Conservation (phyloP, 92 coral and sea anemone genomes). For the Parazoanthus swiftii region DNA sequence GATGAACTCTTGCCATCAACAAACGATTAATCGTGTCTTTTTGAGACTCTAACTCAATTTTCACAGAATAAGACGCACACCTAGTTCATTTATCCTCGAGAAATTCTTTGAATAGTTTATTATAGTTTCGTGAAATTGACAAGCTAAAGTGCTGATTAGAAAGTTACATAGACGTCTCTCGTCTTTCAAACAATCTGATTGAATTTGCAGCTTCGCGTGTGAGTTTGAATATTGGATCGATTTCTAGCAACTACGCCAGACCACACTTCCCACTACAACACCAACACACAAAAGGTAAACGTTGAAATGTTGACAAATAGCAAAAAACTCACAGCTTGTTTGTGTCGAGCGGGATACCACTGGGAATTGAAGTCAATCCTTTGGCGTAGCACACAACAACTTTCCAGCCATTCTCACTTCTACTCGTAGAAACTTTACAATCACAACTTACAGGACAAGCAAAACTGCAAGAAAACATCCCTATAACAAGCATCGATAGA, state of each 20-base stretch:
- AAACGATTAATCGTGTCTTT: neutral
- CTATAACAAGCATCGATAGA: slow-evolving; percentile 14
- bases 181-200: slow-evolving; percentile 13
- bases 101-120: slow-evolving; percentile 31
- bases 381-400: slow-evolving; percentile 19
- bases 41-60: neutral
- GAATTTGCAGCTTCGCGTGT: slow-evolving; percentile 7
- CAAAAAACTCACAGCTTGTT: slow-evolving; percentile 35
- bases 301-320: slow-evolving; percentile 12
- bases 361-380: slow-evolving; percentile 27
- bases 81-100: neutral
- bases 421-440: neutral
- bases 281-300: neutral
- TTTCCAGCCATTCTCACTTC: neutral
- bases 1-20: neutral
- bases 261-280: slow-evolving; percentile 16
- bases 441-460: slow-evolving; percentile 34
- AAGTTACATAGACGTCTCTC: slow-evolving; percentile 34
- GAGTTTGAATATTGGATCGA: neutral
- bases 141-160: slow-evolving; percentile 38
- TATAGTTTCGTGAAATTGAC: slow-evolving; percentile 36
- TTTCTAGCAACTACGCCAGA: neutral
- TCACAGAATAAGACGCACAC: neutral
- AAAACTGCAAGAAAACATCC: neutral
- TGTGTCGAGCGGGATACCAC: slow-evolving; percentile 33